These are phyloP conservation scores for Uromys caudimaculatus DNA, from an alignment of 2,797 vertebrate genomes.

Conservation along the genomic window DNA sequence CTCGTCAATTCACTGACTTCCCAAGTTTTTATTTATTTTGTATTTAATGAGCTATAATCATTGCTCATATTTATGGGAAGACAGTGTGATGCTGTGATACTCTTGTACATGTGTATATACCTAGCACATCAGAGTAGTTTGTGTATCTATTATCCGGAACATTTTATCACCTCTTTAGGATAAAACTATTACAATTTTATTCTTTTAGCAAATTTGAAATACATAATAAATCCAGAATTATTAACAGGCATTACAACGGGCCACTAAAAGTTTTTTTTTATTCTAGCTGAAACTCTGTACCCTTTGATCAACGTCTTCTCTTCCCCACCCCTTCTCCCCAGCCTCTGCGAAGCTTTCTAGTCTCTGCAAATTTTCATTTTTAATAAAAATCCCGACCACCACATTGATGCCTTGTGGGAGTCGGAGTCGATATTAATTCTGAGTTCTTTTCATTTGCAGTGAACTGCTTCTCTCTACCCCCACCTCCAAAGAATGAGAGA, in stretches of 20 bases:
- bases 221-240: not conserved
- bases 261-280: not conserved
- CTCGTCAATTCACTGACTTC: not conserved
- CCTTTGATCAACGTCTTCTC: not conserved
- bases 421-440: not conserved
- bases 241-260: not conserved
- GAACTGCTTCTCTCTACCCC: not conserved
- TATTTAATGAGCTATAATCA: not conserved
- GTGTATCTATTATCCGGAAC: not conserved
- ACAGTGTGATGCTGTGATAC: too few species aligned
- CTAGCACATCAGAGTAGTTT: not conserved
- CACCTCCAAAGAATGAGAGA: not conserved
- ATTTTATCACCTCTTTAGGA: not conserved
- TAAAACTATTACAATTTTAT: not conserved
- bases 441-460: slow-evolving; percentile 1
- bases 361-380: not conserved
- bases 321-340: not conserved
- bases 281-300: not conserved
- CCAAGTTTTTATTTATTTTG: not conserved
- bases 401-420: not conserved
- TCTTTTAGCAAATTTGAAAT: not conserved
- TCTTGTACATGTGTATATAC: not conserved
- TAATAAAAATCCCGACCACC: not conserved
- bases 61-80: not conserved
- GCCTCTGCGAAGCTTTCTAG: not conserved